phyloP scores from a whole-genome alignment of 2,888 invertebrate species.

The Oligia latruncula region DNA sequence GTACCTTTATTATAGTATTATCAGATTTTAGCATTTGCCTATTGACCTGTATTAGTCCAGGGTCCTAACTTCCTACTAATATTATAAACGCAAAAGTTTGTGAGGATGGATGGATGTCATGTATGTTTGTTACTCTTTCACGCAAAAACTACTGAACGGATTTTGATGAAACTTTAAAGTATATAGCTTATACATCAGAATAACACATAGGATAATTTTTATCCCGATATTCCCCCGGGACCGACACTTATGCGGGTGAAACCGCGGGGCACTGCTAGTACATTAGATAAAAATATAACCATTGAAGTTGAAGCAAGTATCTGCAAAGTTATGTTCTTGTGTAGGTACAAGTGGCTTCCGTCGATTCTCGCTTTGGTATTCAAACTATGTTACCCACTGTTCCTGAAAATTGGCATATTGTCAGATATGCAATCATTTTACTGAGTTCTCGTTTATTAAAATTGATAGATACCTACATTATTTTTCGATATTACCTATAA shows the following conservation, averaged over 20 bases:
- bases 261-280: too few relatives aligned
- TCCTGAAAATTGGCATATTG: constrained; percentile 9
- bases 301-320: not conserved
- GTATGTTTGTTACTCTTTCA: too few relatives aligned
- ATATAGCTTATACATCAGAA: too few relatives aligned
- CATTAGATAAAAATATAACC: not conserved
- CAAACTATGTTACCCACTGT: not conserved
- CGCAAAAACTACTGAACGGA: too few relatives aligned
- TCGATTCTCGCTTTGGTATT: constrained; percentile 13
- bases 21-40: not conserved
- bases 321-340: not conserved
- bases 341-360: not conserved
- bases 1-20: not conserved
- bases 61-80: not conserved
- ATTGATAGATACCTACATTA: constrained; percentile 22
- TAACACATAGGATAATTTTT: too few relatives aligned
- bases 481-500: constrained; percentile 20
- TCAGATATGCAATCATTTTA: constrained; percentile 30
- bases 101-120: too few relatives aligned
- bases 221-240: too few relatives aligned
- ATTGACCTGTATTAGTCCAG: not conserved
- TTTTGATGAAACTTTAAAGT: too few relatives aligned
- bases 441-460: constrained; percentile 33
- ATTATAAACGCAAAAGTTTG: too few relatives aligned
- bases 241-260: too few relatives aligned